Evolutionary conservation across 2,888 invertebrate species (phyloP).

Genomic region (Ferdinandea cuprea): DNA sequence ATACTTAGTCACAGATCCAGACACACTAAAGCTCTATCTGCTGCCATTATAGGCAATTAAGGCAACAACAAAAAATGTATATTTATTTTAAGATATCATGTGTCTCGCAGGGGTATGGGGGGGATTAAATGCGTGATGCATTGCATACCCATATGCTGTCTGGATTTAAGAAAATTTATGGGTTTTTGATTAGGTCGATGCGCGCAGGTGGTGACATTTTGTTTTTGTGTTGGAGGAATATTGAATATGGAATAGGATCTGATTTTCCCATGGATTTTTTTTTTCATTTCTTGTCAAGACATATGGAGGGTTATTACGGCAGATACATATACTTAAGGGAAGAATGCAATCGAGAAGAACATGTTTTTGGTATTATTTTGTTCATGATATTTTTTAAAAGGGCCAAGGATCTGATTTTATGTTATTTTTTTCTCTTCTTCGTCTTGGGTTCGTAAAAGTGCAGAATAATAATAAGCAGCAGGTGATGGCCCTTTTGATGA

Average conservation of each 20-base stretch:
- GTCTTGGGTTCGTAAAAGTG: not conserved
- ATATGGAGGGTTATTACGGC: slow-evolving; percentile 49
- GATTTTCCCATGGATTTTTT: slow-evolving; percentile 68
- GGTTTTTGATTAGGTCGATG: slow-evolving; percentile 67
- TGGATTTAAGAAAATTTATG: slow-evolving; percentile 54
- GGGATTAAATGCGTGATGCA: slow-evolving; percentile 38
- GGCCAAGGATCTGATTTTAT: slow-evolving; percentile 31
- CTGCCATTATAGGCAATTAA: slow-evolving; percentile 22
- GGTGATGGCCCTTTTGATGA: slow-evolving; percentile 20
- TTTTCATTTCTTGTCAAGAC: slow-evolving; percentile 8
- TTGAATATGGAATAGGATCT: slow-evolving; percentile 68
- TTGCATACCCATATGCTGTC: slow-evolving; percentile 57
- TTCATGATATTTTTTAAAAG: slow-evolving; percentile 3
- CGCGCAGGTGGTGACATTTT: slow-evolving; percentile 68
- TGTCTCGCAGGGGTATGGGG: slow-evolving; percentile 1
- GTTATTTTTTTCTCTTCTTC: not conserved
- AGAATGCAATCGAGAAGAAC: slow-evolving; percentile 45
- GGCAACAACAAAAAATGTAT: not conserved
- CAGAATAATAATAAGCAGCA: slow-evolving; percentile 16
- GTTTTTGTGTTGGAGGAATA: slow-evolving; percentile 38
- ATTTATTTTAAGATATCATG: slow-evolving; percentile 32
- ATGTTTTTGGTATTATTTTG: slow-evolving; percentile 16
- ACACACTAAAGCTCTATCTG: not conserved
- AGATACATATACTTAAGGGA: slow-evolving; percentile 34
- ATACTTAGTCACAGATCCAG: not conserved